These are phyloP conservation scores for Tauraco erythrolophus DNA, from an alignment of 2,113 vertebrate species.

Conservation along the genomic window DNA sequence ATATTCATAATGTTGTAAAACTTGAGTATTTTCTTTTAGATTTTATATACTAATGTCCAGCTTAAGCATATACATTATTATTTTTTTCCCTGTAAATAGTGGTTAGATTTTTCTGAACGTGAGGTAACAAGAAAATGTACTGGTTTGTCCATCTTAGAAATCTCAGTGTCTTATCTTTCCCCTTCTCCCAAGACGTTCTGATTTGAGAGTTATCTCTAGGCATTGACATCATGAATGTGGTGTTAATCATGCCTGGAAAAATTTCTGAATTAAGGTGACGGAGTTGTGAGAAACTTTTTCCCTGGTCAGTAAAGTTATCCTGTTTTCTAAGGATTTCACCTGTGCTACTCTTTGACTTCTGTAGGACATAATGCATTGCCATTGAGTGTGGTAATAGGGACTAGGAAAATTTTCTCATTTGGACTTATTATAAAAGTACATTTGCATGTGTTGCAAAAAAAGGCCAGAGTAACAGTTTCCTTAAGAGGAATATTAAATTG, in stretches of 20 bases:
- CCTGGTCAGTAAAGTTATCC: background rate
- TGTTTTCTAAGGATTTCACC: background rate
- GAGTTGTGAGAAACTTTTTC: background rate
- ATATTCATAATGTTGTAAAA: background rate
- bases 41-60: background rate
- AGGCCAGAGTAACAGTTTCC: fast-evolving
- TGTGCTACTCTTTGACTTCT: background rate
- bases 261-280: background rate
- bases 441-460: background rate
- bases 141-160: background rate
- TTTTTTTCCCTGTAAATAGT: background rate
- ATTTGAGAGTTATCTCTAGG: background rate
- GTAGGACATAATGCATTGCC: background rate
- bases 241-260: background rate
- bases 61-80: background rate
- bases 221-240: fast-evolving
- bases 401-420: background rate
- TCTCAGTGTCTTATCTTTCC: background rate
- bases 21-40: background rate
- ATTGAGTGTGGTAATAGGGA: background rate
- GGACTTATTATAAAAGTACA: background rate
- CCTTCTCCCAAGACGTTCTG: background rate
- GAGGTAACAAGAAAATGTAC: background rate
- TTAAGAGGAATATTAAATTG: background rate
- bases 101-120: background rate